phyloP scores from a whole-genome alignment of 2,888 invertebrate genomes.

The Spialia ferax region DNA sequence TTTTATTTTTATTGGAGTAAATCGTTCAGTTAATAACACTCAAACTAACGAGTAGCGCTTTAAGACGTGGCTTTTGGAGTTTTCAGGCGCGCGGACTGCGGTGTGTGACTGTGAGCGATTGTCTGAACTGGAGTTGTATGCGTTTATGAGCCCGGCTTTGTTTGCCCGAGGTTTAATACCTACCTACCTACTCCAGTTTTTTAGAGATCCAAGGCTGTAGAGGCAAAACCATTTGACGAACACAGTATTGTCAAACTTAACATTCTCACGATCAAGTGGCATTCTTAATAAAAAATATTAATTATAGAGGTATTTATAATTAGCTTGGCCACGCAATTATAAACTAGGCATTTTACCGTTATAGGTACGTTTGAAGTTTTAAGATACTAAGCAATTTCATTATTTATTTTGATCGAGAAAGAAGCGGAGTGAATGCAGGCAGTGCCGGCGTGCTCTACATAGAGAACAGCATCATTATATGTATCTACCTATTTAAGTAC shows the following conservation, averaged over 20 bases:
- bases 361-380: not conserved
- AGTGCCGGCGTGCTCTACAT: not conserved
- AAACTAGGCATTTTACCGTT: not conserved
- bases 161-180: conserved; percentile 67
- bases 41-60: conserved; percentile 9
- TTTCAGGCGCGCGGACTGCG: conserved; percentile 69
- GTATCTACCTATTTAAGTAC: too few species aligned
- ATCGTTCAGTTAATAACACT: conserved; percentile 19
- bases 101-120: conserved; percentile 55
- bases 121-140: conserved; percentile 52
- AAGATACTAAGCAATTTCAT: not conserved
- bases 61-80: conserved; percentile 25
- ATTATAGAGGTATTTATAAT: too few species aligned
- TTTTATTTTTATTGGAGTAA: conserved; percentile 7
- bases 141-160: conserved; percentile 61
- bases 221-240: conserved; percentile 53
- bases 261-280: conserved; percentile 13
- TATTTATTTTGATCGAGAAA: not conserved
- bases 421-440: not conserved
- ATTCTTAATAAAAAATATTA: conserved; percentile 13
- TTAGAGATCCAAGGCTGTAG: conserved; percentile 67
- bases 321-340: conserved; percentile 1
- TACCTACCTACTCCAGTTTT: conserved; percentile 73
- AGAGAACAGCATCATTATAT: not conserved
- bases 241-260: conserved; percentile 24